These are phyloP conservation scores for Sphaerophoria rueppellii DNA, from an alignment of 2,888 invertebrate genomes.

Conservation along the genomic window DNA sequence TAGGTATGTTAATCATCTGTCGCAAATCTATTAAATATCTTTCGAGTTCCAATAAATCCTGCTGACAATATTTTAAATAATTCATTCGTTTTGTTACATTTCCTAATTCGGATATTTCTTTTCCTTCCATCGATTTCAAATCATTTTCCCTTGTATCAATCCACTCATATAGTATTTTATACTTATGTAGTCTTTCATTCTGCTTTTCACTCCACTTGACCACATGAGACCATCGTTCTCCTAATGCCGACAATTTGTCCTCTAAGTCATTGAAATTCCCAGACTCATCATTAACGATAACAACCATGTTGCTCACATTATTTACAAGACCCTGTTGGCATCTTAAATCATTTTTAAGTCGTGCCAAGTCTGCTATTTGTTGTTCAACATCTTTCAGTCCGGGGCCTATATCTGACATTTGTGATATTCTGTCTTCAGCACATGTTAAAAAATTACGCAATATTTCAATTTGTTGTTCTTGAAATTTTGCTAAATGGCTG, in stretches of 20 bases:
- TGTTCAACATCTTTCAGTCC: constrained; percentile 83
- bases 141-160: constrained; percentile 87
- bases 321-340: constrained; percentile 90
- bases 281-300: constrained; percentile 90
- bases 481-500: constrained; percentile 83
- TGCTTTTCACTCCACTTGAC: constrained; percentile 92
- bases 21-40: constrained; percentile 79
- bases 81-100: constrained; percentile 86
- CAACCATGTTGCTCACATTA: constrained; percentile 91
- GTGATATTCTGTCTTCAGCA: constrained; percentile 92
- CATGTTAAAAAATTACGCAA: constrained; percentile 84
- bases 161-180: constrained; percentile 86
- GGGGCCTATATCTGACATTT: constrained; percentile 84
- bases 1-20: constrained; percentile 80
- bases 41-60: constrained; percentile 83
- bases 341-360: constrained; percentile 89
- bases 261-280: constrained; percentile 87
- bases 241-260: constrained; percentile 90
- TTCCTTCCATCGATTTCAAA: constrained; percentile 89
- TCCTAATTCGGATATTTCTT: constrained; percentile 87
- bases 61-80: constrained; percentile 87
- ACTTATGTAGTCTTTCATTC: constrained; percentile 85
- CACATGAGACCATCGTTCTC: constrained; percentile 93
- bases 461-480: constrained; percentile 82
- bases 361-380: constrained; percentile 85